phyloP scores from a whole-genome alignment of 2,888 invertebrate species.

The Helleia helle region DNA sequence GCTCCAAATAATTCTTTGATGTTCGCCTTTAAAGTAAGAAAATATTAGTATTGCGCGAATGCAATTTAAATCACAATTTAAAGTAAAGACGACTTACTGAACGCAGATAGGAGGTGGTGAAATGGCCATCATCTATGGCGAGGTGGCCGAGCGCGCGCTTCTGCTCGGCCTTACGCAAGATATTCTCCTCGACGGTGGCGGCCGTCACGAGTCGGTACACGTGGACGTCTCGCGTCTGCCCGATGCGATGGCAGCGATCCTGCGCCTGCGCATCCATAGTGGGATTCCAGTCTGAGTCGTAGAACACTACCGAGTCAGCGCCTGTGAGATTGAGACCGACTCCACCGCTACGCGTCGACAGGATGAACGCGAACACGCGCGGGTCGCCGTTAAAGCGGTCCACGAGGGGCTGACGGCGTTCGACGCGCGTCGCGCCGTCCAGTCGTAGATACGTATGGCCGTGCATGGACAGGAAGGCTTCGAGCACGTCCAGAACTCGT shows the following conservation, averaged over 20 bases:
- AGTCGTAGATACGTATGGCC: conserved; percentile 96
- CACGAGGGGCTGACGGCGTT: conserved; percentile 91
- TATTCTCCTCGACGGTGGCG: conserved; percentile 99
- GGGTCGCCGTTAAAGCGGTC: conserved; percentile 97
- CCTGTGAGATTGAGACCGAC: conserved; percentile 99
- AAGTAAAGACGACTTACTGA: conserved; percentile 45
- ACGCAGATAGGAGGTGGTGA: conserved; percentile 97
- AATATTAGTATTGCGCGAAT: too few relatives aligned
- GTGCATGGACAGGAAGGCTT: conserved; percentile 96
- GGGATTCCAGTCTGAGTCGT: conserved; percentile 99
- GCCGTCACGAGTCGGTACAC: conserved; percentile 98
- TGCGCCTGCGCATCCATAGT: conserved; percentile 98
- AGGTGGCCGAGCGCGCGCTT: conserved; percentile 96
- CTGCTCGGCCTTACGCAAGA: conserved; percentile 98
- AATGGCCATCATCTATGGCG: conserved; percentile 99
- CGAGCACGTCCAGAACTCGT: conserved; percentile 97
- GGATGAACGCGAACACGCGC: conserved; percentile 96
- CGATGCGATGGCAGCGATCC: conserved; percentile 98
- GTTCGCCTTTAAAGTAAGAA: conserved; percentile 82
- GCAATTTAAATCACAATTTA: too few relatives aligned
- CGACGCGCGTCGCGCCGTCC: conserved; percentile 96
- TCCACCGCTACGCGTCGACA: conserved; percentile 98
- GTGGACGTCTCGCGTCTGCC: conserved; percentile 98
- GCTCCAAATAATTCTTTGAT: conserved; percentile 94
- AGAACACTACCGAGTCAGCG: conserved; percentile 99